Conservation (phyloP, 2,113 vertebrate species). For the Saguinus midas region DNA sequence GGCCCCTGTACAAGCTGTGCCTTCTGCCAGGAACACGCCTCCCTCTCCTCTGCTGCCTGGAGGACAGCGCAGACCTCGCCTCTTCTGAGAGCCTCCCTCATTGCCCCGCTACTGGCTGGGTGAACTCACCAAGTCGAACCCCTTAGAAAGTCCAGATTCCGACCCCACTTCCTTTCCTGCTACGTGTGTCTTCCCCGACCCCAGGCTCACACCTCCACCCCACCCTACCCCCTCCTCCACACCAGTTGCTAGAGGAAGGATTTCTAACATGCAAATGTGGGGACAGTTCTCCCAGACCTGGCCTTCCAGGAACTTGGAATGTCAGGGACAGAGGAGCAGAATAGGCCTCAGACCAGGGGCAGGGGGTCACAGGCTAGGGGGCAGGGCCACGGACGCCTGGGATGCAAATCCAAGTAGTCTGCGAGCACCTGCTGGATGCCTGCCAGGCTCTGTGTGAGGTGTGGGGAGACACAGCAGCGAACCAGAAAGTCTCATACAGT, state of each 20-base stretch:
- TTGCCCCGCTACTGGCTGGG: not conserved
- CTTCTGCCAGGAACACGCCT: slow-evolving; percentile 57
- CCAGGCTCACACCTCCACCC: not conserved
- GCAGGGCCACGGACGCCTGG: not conserved
- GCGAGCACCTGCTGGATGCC: not conserved
- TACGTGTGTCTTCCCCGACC: not conserved
- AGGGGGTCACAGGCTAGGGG: not conserved
- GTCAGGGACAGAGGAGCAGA: not conserved
- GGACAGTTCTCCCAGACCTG: not conserved
- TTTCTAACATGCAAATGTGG: slow-evolving; percentile 22
- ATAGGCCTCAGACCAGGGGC: not conserved
- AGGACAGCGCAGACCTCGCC: slow-evolving; percentile 32
- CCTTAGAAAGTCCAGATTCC: not conserved
- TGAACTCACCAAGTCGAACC: not conserved
- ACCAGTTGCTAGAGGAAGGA: not conserved
- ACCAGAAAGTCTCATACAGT: not conserved
- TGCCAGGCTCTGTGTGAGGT: not conserved
- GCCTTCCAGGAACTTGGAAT: slow-evolving; percentile 19
- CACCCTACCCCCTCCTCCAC: not conserved
- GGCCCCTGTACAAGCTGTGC: slow-evolving; percentile 41
- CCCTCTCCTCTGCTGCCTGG: slow-evolving; percentile 34
- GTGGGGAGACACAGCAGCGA: not conserved
- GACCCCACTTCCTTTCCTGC: not conserved
- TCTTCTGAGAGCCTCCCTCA: not conserved
- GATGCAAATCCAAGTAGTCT: not conserved